Evolutionary conservation across 53 echinoderm and acorn worm genomes (phyloP), one percentile per base, ranked within the genome.

Genomic region (Astropecten irregularis): DNA sequence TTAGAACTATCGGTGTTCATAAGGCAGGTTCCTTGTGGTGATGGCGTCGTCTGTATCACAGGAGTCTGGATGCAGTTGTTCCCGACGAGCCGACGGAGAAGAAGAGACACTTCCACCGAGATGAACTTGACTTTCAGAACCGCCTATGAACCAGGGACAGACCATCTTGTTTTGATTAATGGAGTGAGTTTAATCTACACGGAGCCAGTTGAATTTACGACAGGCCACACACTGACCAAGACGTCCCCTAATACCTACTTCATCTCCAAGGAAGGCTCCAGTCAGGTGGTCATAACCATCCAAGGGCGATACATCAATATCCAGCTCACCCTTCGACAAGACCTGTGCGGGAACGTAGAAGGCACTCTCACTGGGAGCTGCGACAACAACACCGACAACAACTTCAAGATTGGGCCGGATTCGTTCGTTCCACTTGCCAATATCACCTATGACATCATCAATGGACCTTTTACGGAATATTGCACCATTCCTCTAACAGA

Each of bases 21-120:
- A 35, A 87, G 89, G 3, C 92, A 90, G 44, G 90, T 87, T 23
- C 93, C 93, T n/a, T 93, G 90, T 82, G 85, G 73, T 28, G 89
- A 79, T 1, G 85, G 87, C 27, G 82, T 59, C 18, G 69, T 77
- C 4, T 92, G 95, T 38, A 71, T 90, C 33, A 92, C 86, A 9
- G 71, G 84, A 2, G 57, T 95, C 18, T 95, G 92, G 92, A 54
- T 92, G 52, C 52, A 81, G 54, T 76, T 91, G 29, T 60, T 37
- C 79, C 74, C 86, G 14, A 50, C 86, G 28, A 58, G 50, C 42
- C 40, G 79, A 32, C 79, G 82, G 66, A 48, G 83, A 82, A 66
- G 51, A 66, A 23, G 69, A 85, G 10, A 54, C 40, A 34, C 40
- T 48, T 19, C 22, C 4, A 20, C 13, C n/a, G 79, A 61, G 31